Conservation (phyloP, 2,797 vertebrate genomes). For the Clarias laeviceps region DNA sequence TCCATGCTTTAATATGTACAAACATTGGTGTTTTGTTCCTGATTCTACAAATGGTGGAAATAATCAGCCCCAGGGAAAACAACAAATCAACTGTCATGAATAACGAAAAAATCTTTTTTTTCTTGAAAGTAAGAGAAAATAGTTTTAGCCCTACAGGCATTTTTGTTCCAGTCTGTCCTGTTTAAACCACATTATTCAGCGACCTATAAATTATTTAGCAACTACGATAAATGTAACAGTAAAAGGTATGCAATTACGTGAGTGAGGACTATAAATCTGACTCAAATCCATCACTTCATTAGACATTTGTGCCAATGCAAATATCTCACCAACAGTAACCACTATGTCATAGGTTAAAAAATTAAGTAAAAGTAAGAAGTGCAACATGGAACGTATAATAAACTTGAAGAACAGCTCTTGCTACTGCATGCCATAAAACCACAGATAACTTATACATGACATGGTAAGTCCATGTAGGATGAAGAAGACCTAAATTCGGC, state of each 20-base stretch:
- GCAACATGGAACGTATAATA: not conserved
- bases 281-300: not conserved
- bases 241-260: not conserved
- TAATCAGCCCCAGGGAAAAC: not conserved
- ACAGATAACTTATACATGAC: constrained; percentile 24
- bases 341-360: not conserved
- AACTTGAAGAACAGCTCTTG: not conserved
- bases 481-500: constrained; percentile 52
- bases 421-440: constrained; percentile 37
- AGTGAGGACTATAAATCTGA: not conserved
- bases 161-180: not conserved
- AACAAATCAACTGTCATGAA: not conserved
- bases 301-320: not conserved
- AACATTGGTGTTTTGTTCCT: constrained; percentile 12
- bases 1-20: not conserved
- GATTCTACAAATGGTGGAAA: not conserved
- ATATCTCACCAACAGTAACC: not conserved
- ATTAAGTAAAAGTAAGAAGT: not conserved
- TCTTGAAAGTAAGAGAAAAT: not conserved
- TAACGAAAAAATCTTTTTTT: not conserved
- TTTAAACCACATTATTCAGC: not conserved
- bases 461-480: constrained; percentile 29
- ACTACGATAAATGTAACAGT: constrained; percentile 3
- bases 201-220: not conserved
- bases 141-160: not conserved